Conservation (phyloP, 2,113 vertebrate genomes). For the Amblyopsis rosae region DNA sequence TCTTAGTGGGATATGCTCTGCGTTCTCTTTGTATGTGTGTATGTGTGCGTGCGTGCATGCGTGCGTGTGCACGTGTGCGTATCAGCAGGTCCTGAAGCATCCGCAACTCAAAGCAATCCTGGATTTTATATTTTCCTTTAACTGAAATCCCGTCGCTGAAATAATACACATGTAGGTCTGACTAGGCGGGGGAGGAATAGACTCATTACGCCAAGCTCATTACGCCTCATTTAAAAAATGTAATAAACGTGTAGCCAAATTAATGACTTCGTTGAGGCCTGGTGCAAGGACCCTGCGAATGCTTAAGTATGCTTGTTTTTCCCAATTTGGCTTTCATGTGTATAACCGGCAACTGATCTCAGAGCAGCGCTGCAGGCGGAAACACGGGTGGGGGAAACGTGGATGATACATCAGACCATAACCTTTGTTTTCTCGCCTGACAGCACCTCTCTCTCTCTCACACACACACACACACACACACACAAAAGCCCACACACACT, state of each 20-base stretch:
- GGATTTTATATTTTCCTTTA: constrained; percentile 11
- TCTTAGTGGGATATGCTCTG: not conserved
- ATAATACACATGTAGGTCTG: too few relatives aligned
- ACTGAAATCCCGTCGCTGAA: too few relatives aligned
- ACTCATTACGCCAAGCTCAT: too few relatives aligned
- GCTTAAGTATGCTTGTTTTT: too few relatives aligned
- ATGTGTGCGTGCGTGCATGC: not conserved
- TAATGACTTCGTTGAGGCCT: too few relatives aligned
- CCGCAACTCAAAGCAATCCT: constrained; percentile 5
- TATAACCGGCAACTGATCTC: not conserved
- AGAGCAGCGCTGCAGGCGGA: constrained; percentile 13
- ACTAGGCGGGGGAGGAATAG: too few relatives aligned
- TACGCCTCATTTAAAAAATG: too few relatives aligned
- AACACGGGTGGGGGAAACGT: not conserved
- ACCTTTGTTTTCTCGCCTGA: not conserved
- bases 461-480: constrained; percentile 5
- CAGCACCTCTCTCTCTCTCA: not conserved
- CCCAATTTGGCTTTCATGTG: too few relatives aligned
- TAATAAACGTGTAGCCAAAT: too few relatives aligned
- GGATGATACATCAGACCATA: not conserved
- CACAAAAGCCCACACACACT: constrained; percentile 2
- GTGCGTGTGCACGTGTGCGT: constrained; percentile 9
- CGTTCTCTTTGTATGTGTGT: not conserved
- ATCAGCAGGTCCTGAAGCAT: constrained; percentile 17
- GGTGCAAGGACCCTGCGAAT: too few relatives aligned